Evolutionary conservation across 2,888 invertebrate species (phyloP), one percentile per base, ranked within the genome.

Genomic region (Eilema griseolum): DNA sequence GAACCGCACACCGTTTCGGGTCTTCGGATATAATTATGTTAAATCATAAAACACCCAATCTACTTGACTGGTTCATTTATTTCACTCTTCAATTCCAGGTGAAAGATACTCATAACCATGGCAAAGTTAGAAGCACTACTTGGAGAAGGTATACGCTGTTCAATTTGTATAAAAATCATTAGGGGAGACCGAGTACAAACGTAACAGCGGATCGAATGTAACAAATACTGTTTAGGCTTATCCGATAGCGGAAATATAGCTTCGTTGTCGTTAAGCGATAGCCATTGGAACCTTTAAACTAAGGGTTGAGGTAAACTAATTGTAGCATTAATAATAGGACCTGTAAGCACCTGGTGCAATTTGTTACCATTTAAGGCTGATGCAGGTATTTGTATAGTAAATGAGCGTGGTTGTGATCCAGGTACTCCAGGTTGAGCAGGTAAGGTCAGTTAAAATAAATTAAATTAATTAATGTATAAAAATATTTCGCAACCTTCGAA

Each of bases 371-470:
- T 97, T 67, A 98, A 95, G 37, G 98, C 98, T 16, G 98, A 97
- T 31, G 98, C 98, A 73, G 98, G 98, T 84, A 98, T 98, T 93
- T 98, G 98, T 88, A 98, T 98, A n/a, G 98, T 98, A 72, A 98
- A 96, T 61, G 98, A 96, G 75, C 98, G 96, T 33, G 96, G 96
- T 79, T 96, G 97, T 26, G 97, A 96, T 77, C 97, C 97, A 0
- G 96, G 96, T 46, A 96, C 96, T 11, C 97, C 97, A 2, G 97
- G 96, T 86, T 97, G 98, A 59, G 98, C 97, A 3, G 98, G 98
- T 85, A 98, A 93, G 1, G 98, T 98, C 72, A 98, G 97, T 94
- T 98, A 8, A n/a, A n/a, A 11, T 14, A 11, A 37, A 8, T 33
- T 8, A 33, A 8, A 8, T 7, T 33, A 8, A 33, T 16, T 41